Conservation (phyloP, 2,113 vertebrate species). For the Pterophyllum scalare region DNA sequence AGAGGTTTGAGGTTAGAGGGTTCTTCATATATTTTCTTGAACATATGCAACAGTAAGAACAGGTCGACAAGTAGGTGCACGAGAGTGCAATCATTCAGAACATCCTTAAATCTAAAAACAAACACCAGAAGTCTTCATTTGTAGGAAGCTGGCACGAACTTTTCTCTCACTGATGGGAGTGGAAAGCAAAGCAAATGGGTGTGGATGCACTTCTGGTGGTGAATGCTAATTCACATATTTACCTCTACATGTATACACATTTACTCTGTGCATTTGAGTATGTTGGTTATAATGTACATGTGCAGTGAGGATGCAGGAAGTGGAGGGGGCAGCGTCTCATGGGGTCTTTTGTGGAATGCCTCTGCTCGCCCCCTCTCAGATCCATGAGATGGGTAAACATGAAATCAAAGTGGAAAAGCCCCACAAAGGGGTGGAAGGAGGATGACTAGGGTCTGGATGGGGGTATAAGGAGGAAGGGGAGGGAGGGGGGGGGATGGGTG, state of each 20-base stretch:
- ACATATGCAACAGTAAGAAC: conserved; percentile 28
- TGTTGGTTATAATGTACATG: conserved; percentile 18
- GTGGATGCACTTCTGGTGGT: conserved; percentile 5
- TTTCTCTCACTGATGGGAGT: conserved; percentile 25
- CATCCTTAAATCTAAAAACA: background rate
- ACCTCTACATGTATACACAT: background rate
- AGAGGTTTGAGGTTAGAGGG: conserved; percentile 1
- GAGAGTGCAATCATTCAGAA: conserved; percentile 74
- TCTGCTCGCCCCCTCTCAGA: conserved; percentile 53
- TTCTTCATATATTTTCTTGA: background rate
- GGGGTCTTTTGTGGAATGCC: conserved; percentile 67
- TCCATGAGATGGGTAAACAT: conserved; percentile 74
- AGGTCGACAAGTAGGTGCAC: conserved; percentile 74
- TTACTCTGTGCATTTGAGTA: background rate
- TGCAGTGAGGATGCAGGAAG: conserved; percentile 35
- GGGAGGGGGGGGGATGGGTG: conserved; percentile 8
- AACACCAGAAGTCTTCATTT: conserved; percentile 78
- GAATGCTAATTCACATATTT: background rate
- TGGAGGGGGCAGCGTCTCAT: conserved; percentile 53
- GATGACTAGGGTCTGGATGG: conserved; percentile 71
- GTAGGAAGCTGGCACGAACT: conserved; percentile 69
- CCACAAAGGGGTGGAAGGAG: conserved; percentile 78
- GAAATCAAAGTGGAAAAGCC: conserved; percentile 85
- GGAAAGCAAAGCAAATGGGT: background rate
- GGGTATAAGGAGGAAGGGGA: conserved; percentile 26